Base-by-base conservation (phyloP, 2,797 vertebrate species). In the Thamnophis elegans region DNA sequence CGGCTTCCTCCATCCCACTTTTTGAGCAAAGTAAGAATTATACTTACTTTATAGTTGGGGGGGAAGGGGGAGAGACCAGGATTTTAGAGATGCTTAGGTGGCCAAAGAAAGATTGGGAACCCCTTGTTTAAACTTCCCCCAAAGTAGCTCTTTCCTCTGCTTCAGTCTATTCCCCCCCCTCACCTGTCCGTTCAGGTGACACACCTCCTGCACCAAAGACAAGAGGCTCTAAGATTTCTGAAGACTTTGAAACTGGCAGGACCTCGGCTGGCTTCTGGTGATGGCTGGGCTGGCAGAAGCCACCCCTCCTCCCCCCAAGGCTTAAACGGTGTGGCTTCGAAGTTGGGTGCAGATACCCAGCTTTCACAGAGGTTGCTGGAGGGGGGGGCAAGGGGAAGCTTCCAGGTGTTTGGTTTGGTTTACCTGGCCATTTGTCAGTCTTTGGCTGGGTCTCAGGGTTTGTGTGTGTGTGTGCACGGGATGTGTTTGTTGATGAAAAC, bases 211-310 rank as follows among this genome's bases (percentile, higher is more conserved):
- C 65, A 3, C 20, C 88, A 89, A 88, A 59, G 85, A 47, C 93
- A 53, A 93, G 92, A 51, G 89, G 25, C 89, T 93, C 95, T 96
- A 96, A 10, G 92, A 97, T 68, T 97, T 97, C 95, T 96, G 51
- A 95, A 94, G 96, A 93, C 97, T 96, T 97, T 94, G 97, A 96
- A 89, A 96, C 58, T 88, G 92, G 91, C 95, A 95, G 92, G 93
- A 96, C 95, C 56, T 95, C 91, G n/a, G 94, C 94, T 5, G 89
- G 95, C 90, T 93, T 32, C 0, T 6, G 18, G 89, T 94, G 42
- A 42, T 42, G 94, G 92, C 93, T 22, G 95, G 95, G 93, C 16
- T 93, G 89, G 94, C 78, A 93, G 92, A 28, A 93, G 95, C 96
- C 42, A 4, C 42, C 42, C 95, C 90, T 51, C 47, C 47, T 51